Percentiles rank a stretch among this genome's conserved stretches.
These are phyloP conservation scores for Erpobdella octoculata DNA, from an alignment of 2,888 invertebrate genomes.

Conservation along the genomic window DNA sequence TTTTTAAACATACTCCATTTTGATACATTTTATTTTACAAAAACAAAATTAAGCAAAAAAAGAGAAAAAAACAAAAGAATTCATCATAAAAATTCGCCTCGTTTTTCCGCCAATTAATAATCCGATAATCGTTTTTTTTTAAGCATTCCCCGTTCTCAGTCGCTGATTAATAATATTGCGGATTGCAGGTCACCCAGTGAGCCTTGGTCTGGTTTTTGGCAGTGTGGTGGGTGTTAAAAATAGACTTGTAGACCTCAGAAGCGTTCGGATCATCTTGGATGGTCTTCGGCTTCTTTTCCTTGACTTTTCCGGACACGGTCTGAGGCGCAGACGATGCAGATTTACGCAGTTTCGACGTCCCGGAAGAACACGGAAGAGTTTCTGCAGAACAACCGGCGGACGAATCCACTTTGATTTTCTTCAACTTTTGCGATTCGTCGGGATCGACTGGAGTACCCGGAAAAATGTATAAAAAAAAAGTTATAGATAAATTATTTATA, in stretches of 20 bases:
- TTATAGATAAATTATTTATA: neutral
- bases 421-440: neutral
- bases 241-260: constrained; percentile 82
- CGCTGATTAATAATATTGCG: constrained; percentile 54
- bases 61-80: neutral
- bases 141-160: neutral
- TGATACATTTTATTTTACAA: too few species aligned
- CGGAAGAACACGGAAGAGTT: too few species aligned
- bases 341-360: neutral
- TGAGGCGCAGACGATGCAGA: neutral
- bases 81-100: neutral
- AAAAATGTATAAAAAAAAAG: neutral
- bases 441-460: neutral
- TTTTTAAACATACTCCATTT: too few species aligned
- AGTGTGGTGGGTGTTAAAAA: constrained; percentile 81
- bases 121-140: too few species aligned
- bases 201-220: constrained; percentile 79
- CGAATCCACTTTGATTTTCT: neutral
- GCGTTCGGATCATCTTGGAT: constrained; percentile 81
- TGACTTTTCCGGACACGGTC: neutral
- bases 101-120: neutral
- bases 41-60: neutral
- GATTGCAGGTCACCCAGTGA: constrained; percentile 97
- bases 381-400: too few species aligned
- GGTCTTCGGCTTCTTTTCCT: constrained; percentile 16